A percentile compares a stretch with the other conserved stretches of the same genome.
These are phyloP conservation scores for Cygnus olor DNA, from an alignment of 2,797 vertebrate species.

Conservation along the genomic window DNA sequence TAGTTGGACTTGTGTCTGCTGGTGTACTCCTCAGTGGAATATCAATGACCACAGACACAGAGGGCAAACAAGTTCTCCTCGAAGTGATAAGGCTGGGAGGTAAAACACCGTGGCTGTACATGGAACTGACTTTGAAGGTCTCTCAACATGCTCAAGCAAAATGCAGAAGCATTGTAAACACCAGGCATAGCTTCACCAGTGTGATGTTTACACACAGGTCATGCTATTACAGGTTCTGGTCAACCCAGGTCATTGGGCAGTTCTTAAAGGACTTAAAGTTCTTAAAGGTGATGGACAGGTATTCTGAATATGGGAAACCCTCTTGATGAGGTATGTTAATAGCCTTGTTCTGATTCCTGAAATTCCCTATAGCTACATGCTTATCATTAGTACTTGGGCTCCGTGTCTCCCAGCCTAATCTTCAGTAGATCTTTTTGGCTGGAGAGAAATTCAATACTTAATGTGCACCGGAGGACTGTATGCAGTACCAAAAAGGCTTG, in stretches of 20 bases:
- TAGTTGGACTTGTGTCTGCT: neutral
- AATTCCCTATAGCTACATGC: neutral
- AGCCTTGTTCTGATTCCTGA: neutral
- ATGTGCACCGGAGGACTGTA: neutral
- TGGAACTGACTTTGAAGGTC: neutral
- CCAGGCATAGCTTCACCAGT: neutral
- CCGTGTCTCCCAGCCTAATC: neutral
- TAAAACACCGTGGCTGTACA: fast-evolving
- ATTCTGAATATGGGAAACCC: neutral
- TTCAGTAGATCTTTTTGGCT: neutral
- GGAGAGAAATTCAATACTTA: neutral
- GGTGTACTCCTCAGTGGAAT: neutral
- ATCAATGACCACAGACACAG: neutral
- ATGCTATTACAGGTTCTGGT: neutral
- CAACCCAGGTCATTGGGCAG: neutral
- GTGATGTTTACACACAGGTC: neutral
- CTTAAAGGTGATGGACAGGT: neutral
- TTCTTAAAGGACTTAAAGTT: neutral
- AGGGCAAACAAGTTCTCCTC: neutral
- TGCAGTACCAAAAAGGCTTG: neutral
- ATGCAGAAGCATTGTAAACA: neutral
- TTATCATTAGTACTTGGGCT: neutral
- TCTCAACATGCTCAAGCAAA: neutral
- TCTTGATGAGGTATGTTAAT: neutral
- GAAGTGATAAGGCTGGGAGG: neutral